Percentiles rank a stretch among this genome's conserved stretches.
Conservation (phyloP, 2,888 invertebrate genomes). For the Taphrorychus bicolor region DNA sequence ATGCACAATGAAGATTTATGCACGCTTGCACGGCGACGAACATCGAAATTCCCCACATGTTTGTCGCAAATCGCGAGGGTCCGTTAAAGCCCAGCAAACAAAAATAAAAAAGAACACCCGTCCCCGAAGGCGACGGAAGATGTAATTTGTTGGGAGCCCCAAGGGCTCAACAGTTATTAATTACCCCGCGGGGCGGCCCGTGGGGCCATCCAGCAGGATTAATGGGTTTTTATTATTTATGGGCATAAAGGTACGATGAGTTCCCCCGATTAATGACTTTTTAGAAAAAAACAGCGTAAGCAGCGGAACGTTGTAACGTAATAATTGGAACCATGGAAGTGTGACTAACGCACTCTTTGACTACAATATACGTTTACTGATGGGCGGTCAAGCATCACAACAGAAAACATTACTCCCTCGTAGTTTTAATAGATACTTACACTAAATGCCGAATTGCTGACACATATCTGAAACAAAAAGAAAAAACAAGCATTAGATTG, state of each 20-base stretch:
- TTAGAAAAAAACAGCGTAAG: background rate
- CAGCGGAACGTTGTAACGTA: background rate
- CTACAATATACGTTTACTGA: background rate
- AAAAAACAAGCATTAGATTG: background rate
- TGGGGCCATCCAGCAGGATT: background rate
- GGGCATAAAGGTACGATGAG: background rate
- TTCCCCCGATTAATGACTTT: background rate
- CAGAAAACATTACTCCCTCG: too few relatives aligned
- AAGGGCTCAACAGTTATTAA: constrained; percentile 23
- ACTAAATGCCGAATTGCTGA: constrained; percentile 22
- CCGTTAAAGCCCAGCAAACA: constrained; percentile 20
- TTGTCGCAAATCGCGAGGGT: constrained; percentile 31
- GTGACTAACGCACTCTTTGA: constrained; percentile 4
- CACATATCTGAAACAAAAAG: constrained; percentile 24
- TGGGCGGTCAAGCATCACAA: too few relatives aligned
- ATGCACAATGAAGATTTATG: constrained; percentile 23
- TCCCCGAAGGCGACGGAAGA: constrained; percentile 15
- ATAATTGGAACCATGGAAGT: constrained; percentile 5
- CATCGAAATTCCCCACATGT: constrained; percentile 35
- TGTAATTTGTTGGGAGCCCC: constrained; percentile 25
- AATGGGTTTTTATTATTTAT: constrained; percentile 1
- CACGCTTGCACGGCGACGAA: constrained; percentile 19
- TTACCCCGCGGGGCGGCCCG: too few relatives aligned
- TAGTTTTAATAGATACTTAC: constrained; percentile 16
- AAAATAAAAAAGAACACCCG: constrained; percentile 18